Conservation (phyloP, 37 sponge, comb jelly and placozoan genomes). For the Petrosia ficiformis region DNA sequence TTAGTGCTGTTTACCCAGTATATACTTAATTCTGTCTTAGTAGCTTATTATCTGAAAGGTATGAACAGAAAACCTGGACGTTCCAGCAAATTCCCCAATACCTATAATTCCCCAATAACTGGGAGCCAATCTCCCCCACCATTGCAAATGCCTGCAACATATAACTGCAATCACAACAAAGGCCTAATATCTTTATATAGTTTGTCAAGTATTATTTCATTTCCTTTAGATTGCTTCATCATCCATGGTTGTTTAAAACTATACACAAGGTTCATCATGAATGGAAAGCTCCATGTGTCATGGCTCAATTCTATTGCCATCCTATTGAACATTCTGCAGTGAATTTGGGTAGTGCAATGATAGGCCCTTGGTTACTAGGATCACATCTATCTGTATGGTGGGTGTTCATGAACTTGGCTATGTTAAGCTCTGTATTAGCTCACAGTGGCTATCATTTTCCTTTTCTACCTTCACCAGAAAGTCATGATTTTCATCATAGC, state of each 20-base stretch:
- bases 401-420: constrained; percentile 56
- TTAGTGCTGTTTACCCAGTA: too few relatives aligned
- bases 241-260: constrained; percentile 70
- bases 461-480: constrained; percentile 72
- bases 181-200: background rate
- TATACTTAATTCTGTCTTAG: too few relatives aligned
- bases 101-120: too few relatives aligned
- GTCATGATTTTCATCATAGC: constrained; percentile 87
- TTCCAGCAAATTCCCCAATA: too few relatives aligned
- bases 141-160: too few relatives aligned
- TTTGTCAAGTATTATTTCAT: background rate
- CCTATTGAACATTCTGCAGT: constrained; percentile 71
- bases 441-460: constrained; percentile 95
- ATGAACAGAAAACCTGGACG: too few relatives aligned
- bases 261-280: constrained; percentile 94
- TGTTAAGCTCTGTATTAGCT: constrained; percentile 36
- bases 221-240: constrained; percentile 72
- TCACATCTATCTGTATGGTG: constrained; percentile 50
- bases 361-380: constrained; percentile 74
- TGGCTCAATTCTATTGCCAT: constrained; percentile 71
- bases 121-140: too few relatives aligned
- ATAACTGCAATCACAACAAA: too few relatives aligned
- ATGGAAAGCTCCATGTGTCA: constrained; percentile 77
- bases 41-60: too few relatives aligned
- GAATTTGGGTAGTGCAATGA: constrained; percentile 54